These are phyloP conservation scores for Forbesichthys papilliferus DNA, from an alignment of 2,113 vertebrate species.

Conservation along the genomic window DNA sequence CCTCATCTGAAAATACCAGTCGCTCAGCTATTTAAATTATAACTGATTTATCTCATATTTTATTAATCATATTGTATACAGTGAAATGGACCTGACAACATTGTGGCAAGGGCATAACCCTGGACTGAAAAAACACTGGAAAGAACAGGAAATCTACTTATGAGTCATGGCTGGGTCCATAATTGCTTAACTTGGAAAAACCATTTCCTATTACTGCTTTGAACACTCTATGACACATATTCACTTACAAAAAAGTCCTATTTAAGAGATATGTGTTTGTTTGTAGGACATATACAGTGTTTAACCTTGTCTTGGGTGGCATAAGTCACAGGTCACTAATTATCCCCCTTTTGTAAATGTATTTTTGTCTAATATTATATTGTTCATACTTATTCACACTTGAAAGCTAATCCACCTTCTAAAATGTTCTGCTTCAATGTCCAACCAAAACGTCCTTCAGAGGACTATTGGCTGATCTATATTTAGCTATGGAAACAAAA, in stretches of 20 bases:
- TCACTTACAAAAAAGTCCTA: not conserved
- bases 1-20: too few species aligned
- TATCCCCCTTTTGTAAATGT: too few species aligned
- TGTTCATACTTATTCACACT: not conserved
- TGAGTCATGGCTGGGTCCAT: not conserved
- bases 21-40: too few species aligned
- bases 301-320: not conserved
- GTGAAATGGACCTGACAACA: too few species aligned
- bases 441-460: constrained; percentile 2
- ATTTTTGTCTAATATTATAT: not conserved
- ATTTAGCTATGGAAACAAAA: constrained; percentile 30
- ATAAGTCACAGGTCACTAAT: too few species aligned
- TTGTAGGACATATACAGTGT: not conserved
- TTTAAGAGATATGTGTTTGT: not conserved
- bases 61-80: too few species aligned
- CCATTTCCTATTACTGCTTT: not conserved
- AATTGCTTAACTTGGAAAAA: not conserved
- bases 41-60: too few species aligned
- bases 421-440: not conserved
- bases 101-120: too few species aligned
- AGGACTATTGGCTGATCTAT: not conserved
- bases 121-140: too few species aligned
- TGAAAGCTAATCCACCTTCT: not conserved
- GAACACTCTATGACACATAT: not conserved
- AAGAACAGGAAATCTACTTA: not conserved